Evolutionary conservation across 2,113 vertebrate genomes (phyloP).

Genomic region (Cinclus cinclus): DNA sequence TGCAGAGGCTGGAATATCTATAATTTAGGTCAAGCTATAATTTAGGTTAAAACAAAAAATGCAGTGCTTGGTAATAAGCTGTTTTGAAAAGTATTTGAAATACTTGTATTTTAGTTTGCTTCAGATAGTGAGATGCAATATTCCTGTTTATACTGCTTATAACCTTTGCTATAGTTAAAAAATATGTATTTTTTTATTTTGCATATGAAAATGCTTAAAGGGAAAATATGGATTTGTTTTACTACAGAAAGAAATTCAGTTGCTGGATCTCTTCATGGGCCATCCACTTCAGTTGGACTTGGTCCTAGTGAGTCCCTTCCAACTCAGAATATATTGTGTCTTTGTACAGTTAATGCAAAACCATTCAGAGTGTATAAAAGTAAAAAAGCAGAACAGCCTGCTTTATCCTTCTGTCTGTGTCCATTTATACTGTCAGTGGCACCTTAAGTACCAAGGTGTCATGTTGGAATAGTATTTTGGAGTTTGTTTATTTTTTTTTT

Average conservation of each 20-base stretch:
- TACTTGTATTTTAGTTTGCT: not conserved
- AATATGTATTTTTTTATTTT: not conserved
- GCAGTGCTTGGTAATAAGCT: not conserved
- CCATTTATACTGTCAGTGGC: not conserved
- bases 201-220: not conserved
- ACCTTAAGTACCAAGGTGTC: not conserved
- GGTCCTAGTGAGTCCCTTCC: not conserved
- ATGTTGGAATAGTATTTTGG: not conserved
- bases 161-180: not conserved
- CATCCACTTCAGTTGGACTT: not conserved
- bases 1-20: not conserved
- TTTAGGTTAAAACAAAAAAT: constrained; percentile 37
- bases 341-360: not conserved
- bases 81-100: not conserved
- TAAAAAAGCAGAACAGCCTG: not conserved
- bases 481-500: not conserved
- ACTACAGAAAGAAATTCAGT: not conserved
- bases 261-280: not conserved
- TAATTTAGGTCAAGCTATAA: constrained; percentile 32
- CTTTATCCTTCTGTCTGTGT: not conserved
- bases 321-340: not conserved
- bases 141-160: not conserved
- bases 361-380: not conserved
- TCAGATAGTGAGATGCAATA: not conserved
- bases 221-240: not conserved